These are phyloP conservation scores for Indicator maculatus DNA, from an alignment of 2,113 vertebrate species.

Conservation along the genomic window DNA sequence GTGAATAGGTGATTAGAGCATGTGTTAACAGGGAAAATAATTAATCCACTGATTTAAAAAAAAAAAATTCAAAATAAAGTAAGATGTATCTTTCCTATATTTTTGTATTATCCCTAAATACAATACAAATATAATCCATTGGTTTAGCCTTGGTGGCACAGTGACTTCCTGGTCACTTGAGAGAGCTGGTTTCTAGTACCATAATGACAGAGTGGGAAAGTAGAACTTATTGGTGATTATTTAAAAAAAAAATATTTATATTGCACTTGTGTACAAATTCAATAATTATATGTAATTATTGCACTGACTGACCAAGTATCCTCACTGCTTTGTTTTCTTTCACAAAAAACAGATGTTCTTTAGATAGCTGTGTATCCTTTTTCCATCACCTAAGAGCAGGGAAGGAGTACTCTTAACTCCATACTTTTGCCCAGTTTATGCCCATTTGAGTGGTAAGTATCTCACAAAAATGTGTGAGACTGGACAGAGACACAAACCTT, in stretches of 20 bases:
- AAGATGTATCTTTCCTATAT: neutral
- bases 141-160: constrained; percentile 1
- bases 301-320: neutral
- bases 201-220: neutral
- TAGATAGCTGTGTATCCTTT: neutral
- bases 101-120: neutral
- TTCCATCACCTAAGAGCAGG: neutral
- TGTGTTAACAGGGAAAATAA: neutral
- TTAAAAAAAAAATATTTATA: neutral
- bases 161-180: neutral
- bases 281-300: neutral
- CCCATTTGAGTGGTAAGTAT: constrained; percentile 2
- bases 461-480: constrained; percentile 26
- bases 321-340: neutral
- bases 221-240: neutral
- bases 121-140: constrained; percentile 32
- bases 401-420: neutral
- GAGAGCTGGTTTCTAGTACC: neutral
- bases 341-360: neutral
- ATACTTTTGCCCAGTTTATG: neutral
- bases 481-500: neutral
- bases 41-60: constrained; percentile 1
- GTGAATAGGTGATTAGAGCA: neutral
- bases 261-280: neutral
- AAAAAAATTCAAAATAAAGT: neutral